These are phyloP conservation scores for Nematopogon swammerdamellus DNA, from an alignment of 2,888 invertebrate species.

Conservation along the genomic window DNA sequence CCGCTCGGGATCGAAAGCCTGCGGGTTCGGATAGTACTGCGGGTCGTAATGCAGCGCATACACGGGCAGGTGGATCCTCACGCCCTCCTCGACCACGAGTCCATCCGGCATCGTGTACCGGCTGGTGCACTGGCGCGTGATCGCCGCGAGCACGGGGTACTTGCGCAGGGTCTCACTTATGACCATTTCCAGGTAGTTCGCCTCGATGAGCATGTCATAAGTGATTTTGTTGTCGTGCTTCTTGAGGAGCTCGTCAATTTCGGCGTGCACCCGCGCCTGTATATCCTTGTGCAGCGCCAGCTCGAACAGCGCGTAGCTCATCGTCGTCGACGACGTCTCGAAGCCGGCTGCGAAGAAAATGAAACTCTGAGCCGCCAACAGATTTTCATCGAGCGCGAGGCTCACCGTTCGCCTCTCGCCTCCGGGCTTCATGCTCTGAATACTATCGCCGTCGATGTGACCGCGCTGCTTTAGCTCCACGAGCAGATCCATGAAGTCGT, in stretches of 20 bases:
- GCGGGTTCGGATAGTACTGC: conserved; percentile 28
- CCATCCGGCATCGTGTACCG: conserved; percentile 27
- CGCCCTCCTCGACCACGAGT: conserved; percentile 23
- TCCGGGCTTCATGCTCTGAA: conserved; percentile 16
- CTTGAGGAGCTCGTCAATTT: conserved; percentile 21
- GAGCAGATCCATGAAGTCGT: conserved; percentile 30
- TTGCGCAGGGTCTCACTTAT: conserved; percentile 25
- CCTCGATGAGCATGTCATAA: conserved; percentile 24
- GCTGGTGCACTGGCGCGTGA: conserved; percentile 28
- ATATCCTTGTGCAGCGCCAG: conserved; percentile 22
- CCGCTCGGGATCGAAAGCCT: conserved; percentile 27
- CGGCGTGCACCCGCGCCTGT: conserved; percentile 19
- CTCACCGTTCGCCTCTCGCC: conserved; percentile 4
- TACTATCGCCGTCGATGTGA: conserved; percentile 22
- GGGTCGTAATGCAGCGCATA: conserved; percentile 27
- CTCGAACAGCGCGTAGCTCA: conserved; percentile 22
- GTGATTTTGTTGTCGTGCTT: conserved; percentile 16
- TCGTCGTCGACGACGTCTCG: conserved; percentile 26
- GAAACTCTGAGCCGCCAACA: conserved; percentile 41
- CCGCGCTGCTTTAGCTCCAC: conserved; percentile 21
- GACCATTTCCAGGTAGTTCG: conserved; percentile 24
- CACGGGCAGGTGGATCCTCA: conserved; percentile 30
- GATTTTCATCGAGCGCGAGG: conserved; percentile 23
- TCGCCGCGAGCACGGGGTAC: conserved; percentile 26
- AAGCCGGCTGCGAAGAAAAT: conserved; percentile 39